Evolutionary conservation across 2,113 vertebrate species (phyloP).

Genomic region (Apaloderma vittatum): DNA sequence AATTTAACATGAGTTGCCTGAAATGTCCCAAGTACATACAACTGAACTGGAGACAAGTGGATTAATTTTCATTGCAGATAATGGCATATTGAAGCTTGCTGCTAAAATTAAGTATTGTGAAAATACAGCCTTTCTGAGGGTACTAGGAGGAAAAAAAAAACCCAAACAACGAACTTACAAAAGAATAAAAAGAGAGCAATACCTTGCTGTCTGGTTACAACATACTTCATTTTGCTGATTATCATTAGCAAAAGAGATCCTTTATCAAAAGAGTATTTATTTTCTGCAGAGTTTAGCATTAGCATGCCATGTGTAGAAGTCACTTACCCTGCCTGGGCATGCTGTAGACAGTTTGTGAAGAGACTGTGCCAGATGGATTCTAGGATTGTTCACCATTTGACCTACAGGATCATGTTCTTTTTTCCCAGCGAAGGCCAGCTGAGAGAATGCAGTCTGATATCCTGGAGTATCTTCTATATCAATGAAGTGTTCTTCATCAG

Average conservation of each 20-base stretch:
- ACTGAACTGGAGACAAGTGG: neutral
- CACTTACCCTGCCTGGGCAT: slow-evolving; percentile 92
- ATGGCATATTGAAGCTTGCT: neutral
- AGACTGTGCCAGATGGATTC: slow-evolving; percentile 94
- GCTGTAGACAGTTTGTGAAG: slow-evolving; percentile 96
- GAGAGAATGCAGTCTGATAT: slow-evolving; percentile 97
- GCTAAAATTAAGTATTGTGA: neutral
- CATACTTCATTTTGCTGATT: neutral
- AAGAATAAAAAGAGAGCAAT: neutral
- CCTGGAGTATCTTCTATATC: slow-evolving; percentile 98
- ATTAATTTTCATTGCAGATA: neutral
- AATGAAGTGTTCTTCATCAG: slow-evolving; percentile 97
- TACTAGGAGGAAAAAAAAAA: neutral
- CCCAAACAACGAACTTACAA: neutral
- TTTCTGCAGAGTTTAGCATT: neutral
- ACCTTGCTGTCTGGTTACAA: neutral
- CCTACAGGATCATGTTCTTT: slow-evolving; percentile 97
- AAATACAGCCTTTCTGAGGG: neutral
- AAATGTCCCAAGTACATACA: neutral
- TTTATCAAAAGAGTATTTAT: neutral
- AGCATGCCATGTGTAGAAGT: neutral
- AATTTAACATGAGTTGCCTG: neutral
- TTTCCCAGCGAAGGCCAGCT: slow-evolving; percentile 95
- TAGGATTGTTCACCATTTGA: slow-evolving; percentile 92
- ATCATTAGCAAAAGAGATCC: neutral